These are phyloP conservation scores for Venturia canescens DNA, from an alignment of 1,140 invertebrate genomes.

Conservation along the genomic window DNA sequence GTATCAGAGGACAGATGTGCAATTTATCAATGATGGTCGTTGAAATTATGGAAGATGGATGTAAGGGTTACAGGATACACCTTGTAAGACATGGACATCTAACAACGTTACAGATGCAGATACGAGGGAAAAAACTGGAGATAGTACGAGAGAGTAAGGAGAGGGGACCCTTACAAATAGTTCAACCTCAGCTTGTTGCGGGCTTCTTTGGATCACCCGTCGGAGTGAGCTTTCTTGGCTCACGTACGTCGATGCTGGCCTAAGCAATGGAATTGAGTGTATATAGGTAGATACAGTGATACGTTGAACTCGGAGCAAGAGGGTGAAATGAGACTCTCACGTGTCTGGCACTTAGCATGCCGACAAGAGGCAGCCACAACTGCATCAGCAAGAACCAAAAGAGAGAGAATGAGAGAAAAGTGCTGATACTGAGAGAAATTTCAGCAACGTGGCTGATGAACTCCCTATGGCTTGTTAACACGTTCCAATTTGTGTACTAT, in stretches of 20 bases:
- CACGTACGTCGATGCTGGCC: constrained; percentile 17
- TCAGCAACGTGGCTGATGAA: constrained; percentile 30
- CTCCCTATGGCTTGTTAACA: constrained; percentile 14
- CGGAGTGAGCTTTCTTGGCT: constrained; percentile 29
- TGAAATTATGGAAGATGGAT: too few species aligned
- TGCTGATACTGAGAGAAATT: constrained; percentile 36
- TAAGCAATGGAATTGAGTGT: neutral
- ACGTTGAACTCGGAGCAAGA: neutral
- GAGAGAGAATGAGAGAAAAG: constrained; percentile 28
- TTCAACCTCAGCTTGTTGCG: constrained; percentile 28
- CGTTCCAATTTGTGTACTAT: constrained; percentile 18
- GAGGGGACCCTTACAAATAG: constrained; percentile 29
- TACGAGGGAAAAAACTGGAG: neutral
- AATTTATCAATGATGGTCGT: too few species aligned
- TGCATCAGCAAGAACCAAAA: constrained; percentile 33
- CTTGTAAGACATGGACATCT: neutral
- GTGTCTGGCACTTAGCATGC: constrained; percentile 35
- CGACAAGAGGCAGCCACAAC: constrained; percentile 39
- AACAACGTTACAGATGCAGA: neutral
- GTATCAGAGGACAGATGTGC: too few species aligned
- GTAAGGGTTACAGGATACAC: neutral
- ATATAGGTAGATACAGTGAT: neutral
- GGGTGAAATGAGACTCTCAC: constrained; percentile 11
- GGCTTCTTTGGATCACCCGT: constrained; percentile 15
- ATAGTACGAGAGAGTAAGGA: neutral